Percentiles rank a stretch among this genome's conserved stretches.
These are phyloP conservation scores for Periophthalmodon schlosseri DNA, from an alignment of 2,113 vertebrate species.

Conservation along the genomic window DNA sequence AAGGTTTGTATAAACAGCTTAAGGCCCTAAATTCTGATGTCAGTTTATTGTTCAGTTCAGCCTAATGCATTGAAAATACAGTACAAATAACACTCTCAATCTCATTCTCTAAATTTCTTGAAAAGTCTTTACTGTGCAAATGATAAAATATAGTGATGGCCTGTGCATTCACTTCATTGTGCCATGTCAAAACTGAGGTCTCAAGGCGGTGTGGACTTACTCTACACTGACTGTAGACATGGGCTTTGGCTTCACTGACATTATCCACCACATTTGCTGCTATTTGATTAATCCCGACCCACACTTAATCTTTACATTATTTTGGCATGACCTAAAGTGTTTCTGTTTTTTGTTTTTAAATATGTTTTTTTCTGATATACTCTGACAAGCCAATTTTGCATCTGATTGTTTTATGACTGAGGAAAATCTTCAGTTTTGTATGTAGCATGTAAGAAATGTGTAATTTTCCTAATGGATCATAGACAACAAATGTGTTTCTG, in stretches of 20 bases:
- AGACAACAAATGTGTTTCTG: neutral
- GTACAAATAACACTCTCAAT: neutral
- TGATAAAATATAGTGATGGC: neutral
- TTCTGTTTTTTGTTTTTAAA: neutral
- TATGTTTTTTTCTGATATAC: too few species aligned
- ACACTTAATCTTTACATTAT: neutral
- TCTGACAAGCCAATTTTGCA: too few species aligned
- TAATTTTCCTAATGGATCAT: neutral
- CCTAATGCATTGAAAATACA: neutral
- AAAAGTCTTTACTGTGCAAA: neutral
- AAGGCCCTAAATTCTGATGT: constrained; percentile 7
- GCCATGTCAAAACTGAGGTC: constrained; percentile 36
- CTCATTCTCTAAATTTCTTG: neutral
- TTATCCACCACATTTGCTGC: constrained; percentile 16
- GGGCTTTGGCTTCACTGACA: constrained; percentile 28
- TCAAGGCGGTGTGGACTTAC: constrained; percentile 48
- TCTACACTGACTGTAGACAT: constrained; percentile 26
- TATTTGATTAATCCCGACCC: neutral
- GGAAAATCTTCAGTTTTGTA: neutral
- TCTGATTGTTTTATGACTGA: neutral
- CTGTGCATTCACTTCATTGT: constrained; percentile 46
- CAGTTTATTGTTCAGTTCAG: constrained; percentile 4
- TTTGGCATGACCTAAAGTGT: neutral
- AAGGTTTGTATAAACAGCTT: constrained; percentile 48
- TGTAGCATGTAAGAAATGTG: neutral